These are phyloP conservation scores for Trididemnum miniatum DNA, from an alignment of 23 tunicate genomes.

Conservation along the genomic window DNA sequence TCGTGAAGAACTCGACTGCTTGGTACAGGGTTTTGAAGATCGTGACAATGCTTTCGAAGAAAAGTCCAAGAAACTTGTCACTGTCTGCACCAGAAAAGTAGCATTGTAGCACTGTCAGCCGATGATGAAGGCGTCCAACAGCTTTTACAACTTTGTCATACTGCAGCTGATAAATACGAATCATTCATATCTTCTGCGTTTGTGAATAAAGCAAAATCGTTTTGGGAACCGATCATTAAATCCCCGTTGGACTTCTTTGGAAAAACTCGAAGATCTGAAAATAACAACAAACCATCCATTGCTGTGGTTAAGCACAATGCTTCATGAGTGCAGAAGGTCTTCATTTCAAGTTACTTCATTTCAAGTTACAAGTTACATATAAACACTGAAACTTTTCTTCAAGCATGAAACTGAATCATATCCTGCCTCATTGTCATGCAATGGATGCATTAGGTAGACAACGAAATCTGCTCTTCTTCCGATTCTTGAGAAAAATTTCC, in stretches of 20 bases:
- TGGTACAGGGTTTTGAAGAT: conserved; percentile 1
- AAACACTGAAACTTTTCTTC: too few relatives aligned
- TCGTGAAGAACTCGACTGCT: not conserved
- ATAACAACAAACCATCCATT: not conserved
- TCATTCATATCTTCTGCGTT: not conserved
- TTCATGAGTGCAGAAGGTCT: too few relatives aligned
- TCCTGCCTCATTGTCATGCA: too few relatives aligned
- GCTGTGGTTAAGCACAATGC: too few relatives aligned
- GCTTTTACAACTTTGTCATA: conserved; percentile 5
- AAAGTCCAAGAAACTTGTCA: not conserved
- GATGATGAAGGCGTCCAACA: not conserved
- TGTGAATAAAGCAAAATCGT: not conserved
- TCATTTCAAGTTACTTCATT: too few relatives aligned
- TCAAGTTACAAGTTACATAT: too few relatives aligned
- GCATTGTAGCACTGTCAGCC: too few relatives aligned
- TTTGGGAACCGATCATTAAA: conserved; percentile 7
- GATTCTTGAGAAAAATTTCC: too few relatives aligned
- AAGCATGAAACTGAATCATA: too few relatives aligned
- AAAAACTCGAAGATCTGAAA: not conserved
- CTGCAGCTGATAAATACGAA: not conserved
- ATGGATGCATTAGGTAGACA: too few relatives aligned
- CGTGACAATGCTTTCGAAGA: not conserved
- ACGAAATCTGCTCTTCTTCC: too few relatives aligned
- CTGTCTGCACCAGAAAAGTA: not conserved
- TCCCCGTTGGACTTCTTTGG: conserved; percentile 12